phyloP scores from a whole-genome alignment of 2,888 invertebrate genomes.

The Phengaris arion region DNA sequence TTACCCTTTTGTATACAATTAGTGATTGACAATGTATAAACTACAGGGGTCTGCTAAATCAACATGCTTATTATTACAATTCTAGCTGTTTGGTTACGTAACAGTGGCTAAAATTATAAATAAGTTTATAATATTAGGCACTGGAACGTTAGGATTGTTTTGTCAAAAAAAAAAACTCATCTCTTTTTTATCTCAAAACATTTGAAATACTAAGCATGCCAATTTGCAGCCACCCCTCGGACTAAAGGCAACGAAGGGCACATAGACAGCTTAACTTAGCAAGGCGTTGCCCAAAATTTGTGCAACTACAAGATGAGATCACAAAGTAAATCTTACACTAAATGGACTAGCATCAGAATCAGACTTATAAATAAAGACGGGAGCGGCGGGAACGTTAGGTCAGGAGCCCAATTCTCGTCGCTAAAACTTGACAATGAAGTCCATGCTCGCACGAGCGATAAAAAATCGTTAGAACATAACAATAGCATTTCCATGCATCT shows the following conservation, averaged over 20 bases:
- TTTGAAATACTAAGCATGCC: not conserved
- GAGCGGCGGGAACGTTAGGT: slow-evolving; percentile 8
- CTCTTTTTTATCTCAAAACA: too few relatives aligned
- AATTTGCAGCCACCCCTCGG: not conserved
- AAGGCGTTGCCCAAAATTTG: slow-evolving; percentile 40
- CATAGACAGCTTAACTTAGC: slow-evolving; percentile 3
- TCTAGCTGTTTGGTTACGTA: not conserved
- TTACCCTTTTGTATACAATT: slow-evolving; percentile 48
- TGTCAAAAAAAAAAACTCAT: too few relatives aligned
- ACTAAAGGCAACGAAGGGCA: slow-evolving; percentile 22
- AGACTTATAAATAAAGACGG: slow-evolving; percentile 50
- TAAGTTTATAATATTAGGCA: too few relatives aligned
- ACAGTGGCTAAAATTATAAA: too few relatives aligned
- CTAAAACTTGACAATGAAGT: too few relatives aligned
- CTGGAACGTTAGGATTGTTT: too few relatives aligned
- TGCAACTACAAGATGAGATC: slow-evolving; percentile 49
- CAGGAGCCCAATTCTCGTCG: not conserved
- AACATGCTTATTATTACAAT: not conserved
- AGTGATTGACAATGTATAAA: slow-evolving; percentile 2
- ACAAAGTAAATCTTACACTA: slow-evolving; percentile 43
- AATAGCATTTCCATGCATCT: too few relatives aligned
- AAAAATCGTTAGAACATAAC: too few relatives aligned
- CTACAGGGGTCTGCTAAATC: not conserved
- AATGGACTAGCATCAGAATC: slow-evolving; percentile 64
- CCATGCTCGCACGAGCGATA: too few relatives aligned